Conservation (phyloP, 2,797 vertebrate species). For the Pagetopsis macropterus region DNA sequence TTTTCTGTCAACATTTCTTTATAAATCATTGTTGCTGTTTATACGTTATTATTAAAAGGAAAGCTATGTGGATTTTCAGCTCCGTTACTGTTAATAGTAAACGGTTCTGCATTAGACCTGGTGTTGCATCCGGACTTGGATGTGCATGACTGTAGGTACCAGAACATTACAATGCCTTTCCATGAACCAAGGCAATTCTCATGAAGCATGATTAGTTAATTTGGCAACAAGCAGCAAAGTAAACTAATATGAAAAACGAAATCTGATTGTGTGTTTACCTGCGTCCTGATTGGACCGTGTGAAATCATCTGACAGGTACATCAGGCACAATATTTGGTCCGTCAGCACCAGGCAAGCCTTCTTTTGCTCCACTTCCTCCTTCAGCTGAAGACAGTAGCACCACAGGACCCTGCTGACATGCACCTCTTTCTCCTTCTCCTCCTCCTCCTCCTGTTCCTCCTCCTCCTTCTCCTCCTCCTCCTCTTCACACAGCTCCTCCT, state of each 20-base stretch:
- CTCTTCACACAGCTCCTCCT: slow-evolving; percentile 43
- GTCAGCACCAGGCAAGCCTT: slow-evolving; percentile 90
- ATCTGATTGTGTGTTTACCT: slow-evolving; percentile 45
- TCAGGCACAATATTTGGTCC: slow-evolving; percentile 82
- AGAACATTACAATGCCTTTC: not conserved
- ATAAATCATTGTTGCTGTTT: too few relatives aligned
- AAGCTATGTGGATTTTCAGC: not conserved
- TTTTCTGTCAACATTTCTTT: too few relatives aligned
- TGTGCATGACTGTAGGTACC: too few relatives aligned
- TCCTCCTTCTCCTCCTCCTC: slow-evolving; percentile 58
- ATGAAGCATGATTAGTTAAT: not conserved
- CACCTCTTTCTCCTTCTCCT: slow-evolving; percentile 71
- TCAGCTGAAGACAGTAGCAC: slow-evolving; percentile 88
- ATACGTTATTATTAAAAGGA: not conserved
- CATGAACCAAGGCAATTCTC: not conserved
- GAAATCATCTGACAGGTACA: slow-evolving; percentile 82
- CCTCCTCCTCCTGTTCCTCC: slow-evolving; percentile 7
- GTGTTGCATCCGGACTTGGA: not conserved
- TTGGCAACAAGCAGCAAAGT: not conserved
- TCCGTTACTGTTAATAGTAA: not conserved
- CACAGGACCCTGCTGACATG: slow-evolving; percentile 85
- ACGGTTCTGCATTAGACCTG: not conserved
- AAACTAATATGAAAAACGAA: slow-evolving; percentile 1
- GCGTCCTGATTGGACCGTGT: slow-evolving; percentile 48
- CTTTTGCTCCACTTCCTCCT: slow-evolving; percentile 84